Conservation (phyloP, 2,888 invertebrate species). For the Agrochola litura region DNA sequence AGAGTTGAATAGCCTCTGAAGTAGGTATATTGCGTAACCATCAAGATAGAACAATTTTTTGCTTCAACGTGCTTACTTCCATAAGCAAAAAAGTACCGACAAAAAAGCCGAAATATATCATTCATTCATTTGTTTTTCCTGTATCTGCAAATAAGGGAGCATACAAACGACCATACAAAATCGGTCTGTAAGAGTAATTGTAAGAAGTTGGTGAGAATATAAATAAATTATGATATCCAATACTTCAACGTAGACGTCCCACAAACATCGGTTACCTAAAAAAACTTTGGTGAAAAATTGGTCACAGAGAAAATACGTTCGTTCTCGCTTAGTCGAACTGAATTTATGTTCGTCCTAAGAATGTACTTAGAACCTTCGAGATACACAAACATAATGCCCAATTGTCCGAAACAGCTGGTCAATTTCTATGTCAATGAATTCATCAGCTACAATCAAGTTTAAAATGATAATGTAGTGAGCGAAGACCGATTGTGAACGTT, state of each 20-base stretch:
- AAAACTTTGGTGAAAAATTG: not conserved
- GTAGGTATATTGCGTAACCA: slow-evolving; percentile 45
- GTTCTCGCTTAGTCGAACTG: not conserved
- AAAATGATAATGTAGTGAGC: slow-evolving; percentile 56
- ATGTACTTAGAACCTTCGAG: slow-evolving; percentile 1
- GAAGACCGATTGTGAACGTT: slow-evolving; percentile 53
- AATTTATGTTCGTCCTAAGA: not conserved
- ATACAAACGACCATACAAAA: not conserved
- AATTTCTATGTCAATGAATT: slow-evolving; percentile 79
- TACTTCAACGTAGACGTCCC: not conserved
- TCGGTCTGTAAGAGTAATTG: no score
- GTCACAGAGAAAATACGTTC: not conserved
- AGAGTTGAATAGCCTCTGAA: slow-evolving; percentile 51
- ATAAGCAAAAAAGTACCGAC: slow-evolving; percentile 30
- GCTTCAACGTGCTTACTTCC: slow-evolving; percentile 13
- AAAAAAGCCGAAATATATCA: slow-evolving; percentile 27
- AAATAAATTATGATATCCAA: not conserved
- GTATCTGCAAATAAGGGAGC: not conserved
- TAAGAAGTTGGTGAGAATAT: no score
- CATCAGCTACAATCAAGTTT: slow-evolving; percentile 75
- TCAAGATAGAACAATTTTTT: slow-evolving; percentile 45
- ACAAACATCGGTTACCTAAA: not conserved
- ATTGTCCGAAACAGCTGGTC: slow-evolving; percentile 72
- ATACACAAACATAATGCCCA: slow-evolving; percentile 34
- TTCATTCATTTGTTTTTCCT: slow-evolving; percentile 18